phyloP scores from a whole-genome alignment of 2,888 invertebrate species.

The Synergus laeviventris region DNA sequence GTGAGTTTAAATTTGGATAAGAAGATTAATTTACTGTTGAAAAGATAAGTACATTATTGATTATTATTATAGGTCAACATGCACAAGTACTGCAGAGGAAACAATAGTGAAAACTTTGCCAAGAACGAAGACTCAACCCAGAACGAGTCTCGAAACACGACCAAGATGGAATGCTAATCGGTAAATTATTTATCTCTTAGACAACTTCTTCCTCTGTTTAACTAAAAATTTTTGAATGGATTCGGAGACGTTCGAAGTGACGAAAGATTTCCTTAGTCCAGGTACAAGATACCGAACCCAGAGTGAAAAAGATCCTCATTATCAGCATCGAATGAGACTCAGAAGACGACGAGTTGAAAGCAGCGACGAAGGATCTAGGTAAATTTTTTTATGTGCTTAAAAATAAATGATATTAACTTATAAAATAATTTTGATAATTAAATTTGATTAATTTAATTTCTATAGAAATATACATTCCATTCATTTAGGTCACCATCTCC shows the following conservation, averaged over 20 bases:
- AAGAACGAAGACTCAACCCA: slow-evolving; percentile 65
- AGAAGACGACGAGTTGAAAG: slow-evolving; percentile 79
- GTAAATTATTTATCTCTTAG: slow-evolving; percentile 56
- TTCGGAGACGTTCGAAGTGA: slow-evolving; percentile 60
- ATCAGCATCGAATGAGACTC: slow-evolving; percentile 83
- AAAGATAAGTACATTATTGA: not conserved
- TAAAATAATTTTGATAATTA: not conserved
- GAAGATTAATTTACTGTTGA: slow-evolving; percentile 42
- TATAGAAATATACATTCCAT: not conserved
- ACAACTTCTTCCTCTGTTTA: not conserved
- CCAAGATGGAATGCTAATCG: slow-evolving; percentile 74
- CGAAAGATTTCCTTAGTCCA: slow-evolving; percentile 76
- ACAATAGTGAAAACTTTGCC: slow-evolving; percentile 55
- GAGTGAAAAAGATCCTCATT: slow-evolving; percentile 92
- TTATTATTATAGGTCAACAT: slow-evolving; percentile 60
- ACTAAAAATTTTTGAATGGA: not conserved
- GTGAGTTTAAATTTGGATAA: slow-evolving; percentile 56
- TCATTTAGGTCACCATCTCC: slow-evolving; percentile 69
- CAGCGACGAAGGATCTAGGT: slow-evolving; percentile 76
- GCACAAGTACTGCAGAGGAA: slow-evolving; percentile 60
- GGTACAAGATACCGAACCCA: slow-evolving; percentile 91
- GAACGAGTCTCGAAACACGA: slow-evolving; percentile 65
- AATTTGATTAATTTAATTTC: no score
- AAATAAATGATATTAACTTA: not conserved
- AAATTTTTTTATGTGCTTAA: slow-evolving; percentile 36